Evolutionary conservation across 1,140 invertebrate species (phyloP).

Genomic region (Pteromalus puparum): DNA sequence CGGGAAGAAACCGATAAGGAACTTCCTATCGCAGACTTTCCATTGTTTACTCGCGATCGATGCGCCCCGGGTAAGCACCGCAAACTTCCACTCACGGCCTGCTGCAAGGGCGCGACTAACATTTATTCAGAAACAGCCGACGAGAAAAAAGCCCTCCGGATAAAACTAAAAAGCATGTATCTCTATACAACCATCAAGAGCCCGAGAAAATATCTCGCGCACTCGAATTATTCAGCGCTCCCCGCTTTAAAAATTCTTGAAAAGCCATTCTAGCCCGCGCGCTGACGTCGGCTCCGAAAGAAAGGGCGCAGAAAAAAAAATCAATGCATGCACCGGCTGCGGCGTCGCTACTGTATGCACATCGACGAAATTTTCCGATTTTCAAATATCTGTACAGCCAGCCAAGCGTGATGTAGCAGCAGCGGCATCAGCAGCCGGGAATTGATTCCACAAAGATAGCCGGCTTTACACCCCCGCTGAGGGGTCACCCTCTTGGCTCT

Average conservation of each 20-base stretch:
- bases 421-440: background rate
- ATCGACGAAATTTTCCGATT: background rate
- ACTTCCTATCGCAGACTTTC: background rate
- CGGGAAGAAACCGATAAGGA: constrained; percentile 15
- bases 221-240: too few species aligned
- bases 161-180: too few species aligned
- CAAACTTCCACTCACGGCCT: background rate
- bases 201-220: too few species aligned
- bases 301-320: background rate
- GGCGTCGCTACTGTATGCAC: background rate
- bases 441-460: background rate
- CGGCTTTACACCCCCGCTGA: background rate
- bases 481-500: background rate
- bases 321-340: background rate
- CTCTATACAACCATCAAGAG: too few species aligned
- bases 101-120: too few species aligned
- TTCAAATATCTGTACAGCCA: background rate
- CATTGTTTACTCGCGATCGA: constrained; percentile 1
- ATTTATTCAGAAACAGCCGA: too few species aligned
- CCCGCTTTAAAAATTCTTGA: background rate
- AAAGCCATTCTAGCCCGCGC: background rate
- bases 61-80: background rate
- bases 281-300: background rate
- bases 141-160: background rate
- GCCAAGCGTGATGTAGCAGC: background rate